A percentile compares a stretch with the other conserved stretches of the same genome.
Conservation (phyloP, 1,140 invertebrate genomes). For the Cataglyphis hispanica region DNA sequence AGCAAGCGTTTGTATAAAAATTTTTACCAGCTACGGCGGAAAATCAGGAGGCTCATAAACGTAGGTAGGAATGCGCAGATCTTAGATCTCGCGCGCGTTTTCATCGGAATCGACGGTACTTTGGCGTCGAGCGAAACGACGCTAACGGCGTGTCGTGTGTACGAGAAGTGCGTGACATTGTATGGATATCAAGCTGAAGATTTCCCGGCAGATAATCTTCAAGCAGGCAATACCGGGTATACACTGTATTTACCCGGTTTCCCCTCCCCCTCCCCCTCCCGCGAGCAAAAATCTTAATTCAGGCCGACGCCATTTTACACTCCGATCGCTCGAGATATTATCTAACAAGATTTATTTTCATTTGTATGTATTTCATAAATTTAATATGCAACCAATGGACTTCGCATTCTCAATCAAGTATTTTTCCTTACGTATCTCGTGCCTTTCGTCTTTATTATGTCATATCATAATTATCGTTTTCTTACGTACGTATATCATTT, state of each 20-base stretch:
- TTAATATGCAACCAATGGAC: too few relatives aligned
- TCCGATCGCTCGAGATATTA: slow-evolving; percentile 12
- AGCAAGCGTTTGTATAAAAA: slow-evolving; percentile 22
- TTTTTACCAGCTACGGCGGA: neutral
- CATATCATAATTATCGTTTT: slow-evolving; percentile 16
- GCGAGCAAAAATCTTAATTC: slow-evolving; percentile 74
- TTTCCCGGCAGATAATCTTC: slow-evolving; percentile 79
- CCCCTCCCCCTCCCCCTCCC: too few relatives aligned
- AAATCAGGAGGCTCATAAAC: neutral
- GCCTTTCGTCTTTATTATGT: too few relatives aligned
- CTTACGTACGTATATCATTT: neutral
- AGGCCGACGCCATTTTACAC: slow-evolving; percentile 59
- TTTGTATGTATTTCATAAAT: too few relatives aligned
- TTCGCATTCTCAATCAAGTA: neutral
- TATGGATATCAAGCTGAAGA: slow-evolving; percentile 85
- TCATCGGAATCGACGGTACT: slow-evolving; percentile 59
- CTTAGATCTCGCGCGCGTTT: slow-evolving; percentile 35
- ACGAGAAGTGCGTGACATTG: slow-evolving; percentile 83
- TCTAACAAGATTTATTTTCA: neutral
- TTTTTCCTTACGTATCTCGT: too few relatives aligned
- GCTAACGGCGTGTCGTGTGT: slow-evolving; percentile 68
- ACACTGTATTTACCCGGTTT: slow-evolving; percentile 33
- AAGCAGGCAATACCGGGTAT: slow-evolving; percentile 17
- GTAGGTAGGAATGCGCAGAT: slow-evolving; percentile 54
- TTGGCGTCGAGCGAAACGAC: slow-evolving; percentile 61